These are phyloP conservation scores for Coccyzus lansbergi DNA, from an alignment of 2,797 vertebrate species.

Conservation along the genomic window DNA sequence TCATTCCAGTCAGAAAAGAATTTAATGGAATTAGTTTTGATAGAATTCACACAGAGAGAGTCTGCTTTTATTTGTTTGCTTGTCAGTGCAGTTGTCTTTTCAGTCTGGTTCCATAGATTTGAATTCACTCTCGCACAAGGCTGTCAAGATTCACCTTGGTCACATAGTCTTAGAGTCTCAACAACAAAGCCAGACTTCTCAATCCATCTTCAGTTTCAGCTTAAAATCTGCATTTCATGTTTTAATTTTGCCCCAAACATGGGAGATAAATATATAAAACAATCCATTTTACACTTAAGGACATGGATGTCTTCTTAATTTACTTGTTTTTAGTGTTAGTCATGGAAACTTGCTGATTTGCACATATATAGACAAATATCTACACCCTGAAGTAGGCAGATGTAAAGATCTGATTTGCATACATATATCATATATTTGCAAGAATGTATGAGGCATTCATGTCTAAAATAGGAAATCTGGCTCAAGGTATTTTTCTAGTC, in stretches of 20 bases:
- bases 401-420: conserved; percentile 64
- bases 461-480: conserved; percentile 50
- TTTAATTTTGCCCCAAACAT: not conserved
- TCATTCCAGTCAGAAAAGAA: not conserved
- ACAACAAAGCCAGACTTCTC: not conserved
- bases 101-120: not conserved
- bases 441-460: conserved; percentile 19
- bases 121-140: not conserved
- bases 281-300: not conserved
- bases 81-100: not conserved
- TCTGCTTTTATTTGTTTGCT: not conserved
- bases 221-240: not conserved
- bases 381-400: conserved; percentile 51
- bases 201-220: not conserved
- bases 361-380: conserved; percentile 45
- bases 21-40: not conserved
- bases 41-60: not conserved
- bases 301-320: not conserved
- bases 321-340: conserved; percentile 19
- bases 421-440: conserved; percentile 47
- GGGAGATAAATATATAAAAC: not conserved
- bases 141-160: not conserved
- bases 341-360: conserved; percentile 33
- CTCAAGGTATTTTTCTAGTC: conserved; percentile 40
- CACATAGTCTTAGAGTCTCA: not conserved